phyloP scores from a whole-genome alignment of 2,888 invertebrate species.

The Heteropelma amictum region DNA sequence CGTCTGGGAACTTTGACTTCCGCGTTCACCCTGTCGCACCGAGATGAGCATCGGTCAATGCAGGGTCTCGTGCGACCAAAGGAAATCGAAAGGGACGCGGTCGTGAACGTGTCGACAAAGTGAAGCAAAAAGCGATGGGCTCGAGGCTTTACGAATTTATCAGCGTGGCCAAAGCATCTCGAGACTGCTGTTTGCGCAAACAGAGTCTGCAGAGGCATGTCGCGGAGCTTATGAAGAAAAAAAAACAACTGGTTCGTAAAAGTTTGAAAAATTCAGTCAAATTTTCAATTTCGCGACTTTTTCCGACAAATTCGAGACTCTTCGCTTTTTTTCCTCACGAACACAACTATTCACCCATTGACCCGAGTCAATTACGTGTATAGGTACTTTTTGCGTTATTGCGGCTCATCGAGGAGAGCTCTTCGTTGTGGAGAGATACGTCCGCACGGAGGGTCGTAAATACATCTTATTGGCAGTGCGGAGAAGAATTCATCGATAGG shows the following conservation, averaged over 20 bases:
- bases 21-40: conserved; percentile 31
- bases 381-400: conserved; percentile 28
- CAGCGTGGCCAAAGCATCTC: conserved; percentile 61
- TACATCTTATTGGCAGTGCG: no score
- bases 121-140: conserved; percentile 1
- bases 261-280: no score
- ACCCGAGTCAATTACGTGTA: conserved; percentile 23
- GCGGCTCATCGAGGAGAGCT: conserved; percentile 10
- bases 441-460: conserved; percentile 42
- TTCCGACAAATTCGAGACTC: not conserved
- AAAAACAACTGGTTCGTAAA: no score
- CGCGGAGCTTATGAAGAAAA: no score
- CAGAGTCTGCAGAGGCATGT: not conserved
- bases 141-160: conserved; percentile 63
- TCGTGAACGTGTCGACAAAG: not conserved
- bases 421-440: not conserved
- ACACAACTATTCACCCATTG: conserved; percentile 29
- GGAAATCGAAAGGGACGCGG: not conserved
- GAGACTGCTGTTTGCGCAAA: conserved; percentile 44
- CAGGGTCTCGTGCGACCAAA: not conserved
- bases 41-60: not conserved
- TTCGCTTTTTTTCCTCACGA: not conserved
- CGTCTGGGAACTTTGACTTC: conserved; percentile 23
- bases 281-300: no score
- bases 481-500: no score